Conservation (phyloP, 1,140 invertebrate genomes). For the Drosophila cardini region DNA sequence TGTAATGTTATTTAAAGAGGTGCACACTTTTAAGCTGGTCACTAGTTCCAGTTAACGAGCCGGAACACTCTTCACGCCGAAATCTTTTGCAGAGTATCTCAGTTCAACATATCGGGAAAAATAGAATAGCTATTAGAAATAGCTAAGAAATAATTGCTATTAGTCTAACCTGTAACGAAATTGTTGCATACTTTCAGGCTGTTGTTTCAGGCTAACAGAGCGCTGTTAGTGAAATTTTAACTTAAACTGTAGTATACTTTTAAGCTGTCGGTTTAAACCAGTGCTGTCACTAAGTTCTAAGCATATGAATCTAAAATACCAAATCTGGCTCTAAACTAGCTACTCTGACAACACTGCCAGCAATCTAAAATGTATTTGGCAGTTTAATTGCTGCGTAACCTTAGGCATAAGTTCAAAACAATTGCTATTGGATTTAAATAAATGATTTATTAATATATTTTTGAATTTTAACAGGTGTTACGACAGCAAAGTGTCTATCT, state of each 20-base stretch:
- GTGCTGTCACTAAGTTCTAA: too few species aligned
- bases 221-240: not conserved
- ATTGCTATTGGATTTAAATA: conserved; percentile 7
- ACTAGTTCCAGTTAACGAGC: not conserved
- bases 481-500: not conserved
- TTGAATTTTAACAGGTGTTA: conserved; percentile 14
- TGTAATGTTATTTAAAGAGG: conserved; percentile 2
- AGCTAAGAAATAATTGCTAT: too few species aligned
- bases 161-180: not conserved
- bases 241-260: conserved; percentile 26
- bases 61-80: not conserved
- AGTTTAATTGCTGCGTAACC: not conserved
- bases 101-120: too few species aligned
- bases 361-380: not conserved
- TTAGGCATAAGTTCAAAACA: not conserved
- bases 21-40: conserved; percentile 26
- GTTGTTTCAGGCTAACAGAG: not conserved
- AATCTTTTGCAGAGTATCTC: not conserved
- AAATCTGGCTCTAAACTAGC: too few species aligned
- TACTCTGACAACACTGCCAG: not conserved
- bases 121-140: too few species aligned
- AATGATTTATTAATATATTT: conserved; percentile 4
- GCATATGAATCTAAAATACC: too few species aligned
- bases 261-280: conserved; percentile 1
- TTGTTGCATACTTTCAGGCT: conserved; percentile 14